Evolutionary conservation across 2,113 vertebrate genomes (phyloP).

Genomic region (Dromiciops gliroides): DNA sequence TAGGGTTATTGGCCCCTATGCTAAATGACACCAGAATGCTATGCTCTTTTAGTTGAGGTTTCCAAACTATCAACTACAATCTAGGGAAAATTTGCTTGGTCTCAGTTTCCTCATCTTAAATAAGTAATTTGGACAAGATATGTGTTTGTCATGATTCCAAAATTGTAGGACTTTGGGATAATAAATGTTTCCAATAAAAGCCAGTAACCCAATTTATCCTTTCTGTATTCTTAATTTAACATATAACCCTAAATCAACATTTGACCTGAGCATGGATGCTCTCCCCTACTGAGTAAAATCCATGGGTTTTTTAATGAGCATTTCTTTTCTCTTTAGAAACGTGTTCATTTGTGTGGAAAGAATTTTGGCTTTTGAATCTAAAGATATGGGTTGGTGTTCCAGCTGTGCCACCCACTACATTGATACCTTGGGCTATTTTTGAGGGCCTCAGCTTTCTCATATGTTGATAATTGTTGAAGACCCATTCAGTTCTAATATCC

Average conservation of each 20-base stretch:
- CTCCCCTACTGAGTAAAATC: neutral
- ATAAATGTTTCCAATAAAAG: neutral
- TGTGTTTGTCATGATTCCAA: neutral
- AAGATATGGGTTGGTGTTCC: neutral
- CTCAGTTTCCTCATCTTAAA: neutral
- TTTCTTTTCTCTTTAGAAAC: neutral
- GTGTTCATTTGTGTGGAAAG: neutral
- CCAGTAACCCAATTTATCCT: neutral
- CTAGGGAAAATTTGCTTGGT: neutral
- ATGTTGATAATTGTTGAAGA: neutral
- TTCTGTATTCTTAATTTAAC: neutral
- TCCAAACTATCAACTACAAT: neutral
- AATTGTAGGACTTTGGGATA: neutral
- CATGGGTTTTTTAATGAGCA: neutral
- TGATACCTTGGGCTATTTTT: neutral
- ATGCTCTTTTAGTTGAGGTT: neutral
- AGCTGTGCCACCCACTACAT: neutral
- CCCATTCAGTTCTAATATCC: neutral
- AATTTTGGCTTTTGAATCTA: neutral
- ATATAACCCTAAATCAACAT: neutral
- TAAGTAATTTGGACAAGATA: neutral
- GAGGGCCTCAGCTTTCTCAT: neutral
- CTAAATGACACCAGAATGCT: neutral
- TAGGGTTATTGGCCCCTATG: neutral
- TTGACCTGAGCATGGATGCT: neutral